phyloP scores from a whole-genome alignment of 2,888 invertebrate genomes.

The Balanococcus diminutus region DNA sequence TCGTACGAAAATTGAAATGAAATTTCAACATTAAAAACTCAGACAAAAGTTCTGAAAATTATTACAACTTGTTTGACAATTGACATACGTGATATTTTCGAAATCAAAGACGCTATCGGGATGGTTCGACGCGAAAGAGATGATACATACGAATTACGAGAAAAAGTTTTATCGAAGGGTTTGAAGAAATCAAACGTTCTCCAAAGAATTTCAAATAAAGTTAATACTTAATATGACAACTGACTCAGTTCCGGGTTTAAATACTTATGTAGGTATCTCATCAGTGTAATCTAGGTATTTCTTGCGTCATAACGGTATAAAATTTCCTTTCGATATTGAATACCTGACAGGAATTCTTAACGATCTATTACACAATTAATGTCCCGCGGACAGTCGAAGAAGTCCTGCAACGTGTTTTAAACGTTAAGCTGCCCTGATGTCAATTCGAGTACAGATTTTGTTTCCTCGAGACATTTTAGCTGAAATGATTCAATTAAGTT shows the following conservation, averaged over 20 bases:
- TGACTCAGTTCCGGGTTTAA: background rate
- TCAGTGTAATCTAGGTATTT: background rate
- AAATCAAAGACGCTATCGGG: background rate
- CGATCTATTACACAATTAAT: constrained; percentile 34
- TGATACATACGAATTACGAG: background rate
- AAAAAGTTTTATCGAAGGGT: background rate
- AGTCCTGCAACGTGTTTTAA: background rate
- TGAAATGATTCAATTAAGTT: constrained; percentile 7
- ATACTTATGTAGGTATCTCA: too few relatives aligned
- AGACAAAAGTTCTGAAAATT: background rate
- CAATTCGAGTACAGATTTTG: constrained; percentile 10
- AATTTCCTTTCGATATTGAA: background rate
- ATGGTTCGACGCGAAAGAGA: background rate
- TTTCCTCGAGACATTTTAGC: background rate
- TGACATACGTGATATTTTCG: background rate
- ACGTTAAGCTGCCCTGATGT: constrained; percentile 30
- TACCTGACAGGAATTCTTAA: background rate
- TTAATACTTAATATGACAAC: background rate
- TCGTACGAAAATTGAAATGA: background rate
- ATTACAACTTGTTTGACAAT: background rate
- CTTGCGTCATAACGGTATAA: background rate
- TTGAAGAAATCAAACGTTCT: background rate
- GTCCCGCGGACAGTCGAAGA: background rate
- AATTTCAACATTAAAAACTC: background rate
- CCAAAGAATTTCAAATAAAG: background rate